These are phyloP conservation scores for Pachyramphus minor DNA, from an alignment of 2,113 vertebrate genomes.

Conservation along the genomic window DNA sequence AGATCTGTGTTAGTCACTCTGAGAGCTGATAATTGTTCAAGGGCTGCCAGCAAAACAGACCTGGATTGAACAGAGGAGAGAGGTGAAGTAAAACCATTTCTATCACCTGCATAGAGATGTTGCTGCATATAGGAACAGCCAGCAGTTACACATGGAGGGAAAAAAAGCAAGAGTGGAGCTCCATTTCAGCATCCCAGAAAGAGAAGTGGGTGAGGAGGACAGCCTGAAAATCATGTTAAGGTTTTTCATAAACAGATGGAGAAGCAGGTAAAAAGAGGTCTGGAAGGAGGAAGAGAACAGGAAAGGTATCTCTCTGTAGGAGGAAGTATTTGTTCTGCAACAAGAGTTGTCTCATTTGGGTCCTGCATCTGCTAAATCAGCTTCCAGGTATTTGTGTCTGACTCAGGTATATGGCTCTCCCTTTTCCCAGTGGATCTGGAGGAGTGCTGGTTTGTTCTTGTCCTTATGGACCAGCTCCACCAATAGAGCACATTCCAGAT, in stretches of 20 bases:
- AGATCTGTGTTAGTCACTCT: neutral
- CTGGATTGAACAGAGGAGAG: neutral
- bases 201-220: neutral
- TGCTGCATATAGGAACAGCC: neutral
- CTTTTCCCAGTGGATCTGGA: neutral
- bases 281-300: neutral
- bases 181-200: neutral
- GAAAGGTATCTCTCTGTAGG: neutral
- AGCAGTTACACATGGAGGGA: neutral
- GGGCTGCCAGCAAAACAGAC: neutral
- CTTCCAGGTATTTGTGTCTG: neutral
- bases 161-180: neutral
- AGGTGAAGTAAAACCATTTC: neutral
- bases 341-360: neutral
- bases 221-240: neutral
- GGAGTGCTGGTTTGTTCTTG: neutral
- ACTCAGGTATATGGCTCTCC: rapidly evolving
- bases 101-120: neutral
- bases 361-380: neutral
- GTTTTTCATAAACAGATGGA: neutral
- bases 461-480: neutral
- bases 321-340: neutral
- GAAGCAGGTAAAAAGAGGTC: neutral
- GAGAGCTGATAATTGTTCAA: neutral
- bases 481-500: neutral